Base-by-base conservation (phyloP, 2,888 invertebrate species). In the Napeogenes inachia region DNA sequence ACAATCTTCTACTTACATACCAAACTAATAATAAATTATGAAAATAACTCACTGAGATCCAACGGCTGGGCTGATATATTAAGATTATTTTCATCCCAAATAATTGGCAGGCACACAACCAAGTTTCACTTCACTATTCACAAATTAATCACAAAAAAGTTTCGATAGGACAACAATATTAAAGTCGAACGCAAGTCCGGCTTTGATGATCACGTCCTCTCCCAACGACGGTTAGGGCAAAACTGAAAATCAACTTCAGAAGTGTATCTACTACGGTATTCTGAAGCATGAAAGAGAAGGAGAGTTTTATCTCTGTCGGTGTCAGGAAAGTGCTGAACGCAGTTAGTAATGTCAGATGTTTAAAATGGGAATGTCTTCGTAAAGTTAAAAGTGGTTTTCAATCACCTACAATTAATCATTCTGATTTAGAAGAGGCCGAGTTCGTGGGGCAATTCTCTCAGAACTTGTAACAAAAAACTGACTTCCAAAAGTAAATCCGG, bases 71-170 rank as follows among this genome's bases (percentile, higher is more conserved):
- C 59, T 47, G 32, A 64, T 59, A 64, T 61, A 64, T 61, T 58
- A 42, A 45, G 56, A 54, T 58, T 64, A 64, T 64, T 64, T 64
- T 57, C 58, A 64, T 59, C 58, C 42, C 50, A 59, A 61, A 64
- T 64, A 56, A 64, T 64, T 64, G 64, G 64, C 64, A 64, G 61
- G 64, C 45, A n/a, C 61, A 64, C 64, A 56, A 58, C 57, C 64
- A 59, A 64, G 45, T 61, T 59, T 54, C 64, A 64, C 64, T 64
- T 59, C 64, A 64, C 64, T 45, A 55, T 50, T 50, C 55, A 56
- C 61, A 64, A 54, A 64, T 61, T 57, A 54, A 60, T 57, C 58
- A 59, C 64, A 50, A 55, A 64, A 64, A 64, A 64, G 64, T 64
- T 64, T 58, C 61, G 58, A 55, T 38, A 58, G 32, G 55, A 30